Evolutionary conservation across 2,113 vertebrate genomes (phyloP).

Genomic region (Dicentrarchus labrax): DNA sequence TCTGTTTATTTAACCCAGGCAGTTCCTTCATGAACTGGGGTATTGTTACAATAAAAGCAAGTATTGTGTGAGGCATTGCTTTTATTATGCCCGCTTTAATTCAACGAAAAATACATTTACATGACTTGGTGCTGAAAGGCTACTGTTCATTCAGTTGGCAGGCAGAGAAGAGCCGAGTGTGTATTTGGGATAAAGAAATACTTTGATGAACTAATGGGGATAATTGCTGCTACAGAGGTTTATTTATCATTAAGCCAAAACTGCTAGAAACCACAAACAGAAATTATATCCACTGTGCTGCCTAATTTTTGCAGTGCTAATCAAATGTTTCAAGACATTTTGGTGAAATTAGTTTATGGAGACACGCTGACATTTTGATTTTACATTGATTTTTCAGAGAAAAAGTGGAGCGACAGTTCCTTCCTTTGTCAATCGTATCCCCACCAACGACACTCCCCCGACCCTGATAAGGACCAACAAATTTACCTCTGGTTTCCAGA

Average conservation of each 20-base stretch:
- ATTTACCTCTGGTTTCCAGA: slow-evolving; percentile 97
- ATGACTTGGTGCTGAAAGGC: slow-evolving; percentile 6
- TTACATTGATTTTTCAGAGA: slow-evolving; percentile 82
- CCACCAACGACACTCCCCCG: slow-evolving; percentile 92
- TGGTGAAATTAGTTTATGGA: neutral
- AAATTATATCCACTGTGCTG: neutral
- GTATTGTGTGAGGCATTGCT: neutral
- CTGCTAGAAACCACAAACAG: neutral
- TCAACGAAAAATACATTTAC: neutral
- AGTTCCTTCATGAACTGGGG: slow-evolving; percentile 6
- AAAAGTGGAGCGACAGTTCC: slow-evolving; percentile 92
- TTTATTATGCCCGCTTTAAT: neutral
- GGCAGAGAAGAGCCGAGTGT: neutral
- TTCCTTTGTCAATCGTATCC: slow-evolving; percentile 96
- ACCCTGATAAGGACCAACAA: slow-evolving; percentile 97
- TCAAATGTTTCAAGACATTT: neutral
- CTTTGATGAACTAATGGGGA: neutral
- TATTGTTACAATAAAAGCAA: slow-evolving; percentile 14
- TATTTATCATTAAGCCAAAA: neutral
- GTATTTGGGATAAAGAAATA: neutral
- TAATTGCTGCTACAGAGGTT: neutral
- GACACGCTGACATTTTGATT: slow-evolving; percentile 14
- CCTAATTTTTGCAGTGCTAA: neutral
- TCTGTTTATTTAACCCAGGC: neutral
- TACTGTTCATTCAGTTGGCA: slow-evolving; percentile 18